Conservation (phyloP, 2,113 vertebrate genomes). For the Capricornis sumatraensis region DNA sequence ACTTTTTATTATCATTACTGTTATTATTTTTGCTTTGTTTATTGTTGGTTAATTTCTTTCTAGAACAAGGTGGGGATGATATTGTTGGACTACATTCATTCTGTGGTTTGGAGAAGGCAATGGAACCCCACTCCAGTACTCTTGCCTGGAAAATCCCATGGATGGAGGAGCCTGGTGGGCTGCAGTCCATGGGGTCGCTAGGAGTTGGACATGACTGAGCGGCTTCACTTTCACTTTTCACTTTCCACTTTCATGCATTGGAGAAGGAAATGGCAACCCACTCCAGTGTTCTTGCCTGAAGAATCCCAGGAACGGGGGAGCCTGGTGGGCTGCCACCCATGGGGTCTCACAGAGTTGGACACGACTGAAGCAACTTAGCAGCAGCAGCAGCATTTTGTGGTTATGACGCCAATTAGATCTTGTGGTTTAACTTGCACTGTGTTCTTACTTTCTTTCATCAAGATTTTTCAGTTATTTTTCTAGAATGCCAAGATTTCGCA, state of each 20-base stretch:
- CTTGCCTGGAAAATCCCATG: neutral
- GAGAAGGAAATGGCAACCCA: neutral
- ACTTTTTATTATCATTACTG: neutral
- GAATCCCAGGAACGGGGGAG: neutral
- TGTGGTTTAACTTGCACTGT: constrained; percentile 31
- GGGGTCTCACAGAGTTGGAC: neutral
- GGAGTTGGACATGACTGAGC: rapidly evolving
- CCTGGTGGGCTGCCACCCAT: neutral
- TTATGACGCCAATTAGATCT: constrained; percentile 33
- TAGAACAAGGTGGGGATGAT: neutral
- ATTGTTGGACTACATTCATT: neutral
- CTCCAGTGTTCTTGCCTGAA: neutral
- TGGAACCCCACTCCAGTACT: neutral
- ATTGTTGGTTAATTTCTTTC: neutral
- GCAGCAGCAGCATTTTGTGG: neutral
- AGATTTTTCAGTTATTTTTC: constrained; percentile 27
- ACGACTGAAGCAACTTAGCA: neutral
- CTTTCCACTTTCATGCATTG: neutral
- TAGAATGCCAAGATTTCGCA: constrained; percentile 31
- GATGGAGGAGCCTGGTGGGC: neutral
- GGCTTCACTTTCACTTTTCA: neutral
- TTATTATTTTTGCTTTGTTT: neutral
- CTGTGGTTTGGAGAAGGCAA: neutral
- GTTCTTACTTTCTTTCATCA: constrained; percentile 1
- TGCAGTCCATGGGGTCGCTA: neutral